Base-by-base conservation (phyloP, 1,140 invertebrate genomes). In the Tetramorium parvispinum region DNA sequence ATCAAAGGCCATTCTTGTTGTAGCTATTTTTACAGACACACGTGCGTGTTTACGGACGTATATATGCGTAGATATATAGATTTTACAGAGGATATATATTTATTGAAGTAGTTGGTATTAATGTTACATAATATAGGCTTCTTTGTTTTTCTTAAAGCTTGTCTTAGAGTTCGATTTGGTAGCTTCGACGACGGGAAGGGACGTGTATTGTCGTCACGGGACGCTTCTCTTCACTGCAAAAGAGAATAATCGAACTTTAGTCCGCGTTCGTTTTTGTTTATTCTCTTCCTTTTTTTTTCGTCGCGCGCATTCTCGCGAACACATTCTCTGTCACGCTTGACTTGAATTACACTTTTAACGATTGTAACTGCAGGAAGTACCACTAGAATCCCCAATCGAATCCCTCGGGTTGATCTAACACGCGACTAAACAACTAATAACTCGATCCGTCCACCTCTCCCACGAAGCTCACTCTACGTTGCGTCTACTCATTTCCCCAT, bases 361-460 rank as follows among this genome's bases (percentile, higher is more conserved):
- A 77, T 79, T 88, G 89, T 91, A 88, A 91, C 89, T 90, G 91
- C 91, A 53, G 18, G 91, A 94, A 92, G 93, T 94, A 92, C 89
- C 92, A 93, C 92, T 94, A 94, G 94, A 95, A 95, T 94, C 93
- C 93, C 93, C 85, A 86, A 92, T 90, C 86, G 87, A 89, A 94
- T 94, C 93, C 94, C 94, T 93, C 93, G 93, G 94, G 92, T 94
- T 93, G 87, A 85, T 87, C 86, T 93, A 94, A 93, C 86, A 92
- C 85, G 91, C 86, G 86, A 49, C 87, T 91, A 92, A 94, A 91
- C 82, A 87, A 91, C 75, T 82, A 93, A 89, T 93, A 93, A 94
- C 91, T 91, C 70, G 89, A 93, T 91, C 90, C 85, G 87, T 91
- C 91, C 91, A 89, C 89, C 87, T 92, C 89, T 91, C 88, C 89